These are phyloP conservation scores for Urocyon cinereoargenteus DNA, from an alignment of 2,797 vertebrate species.

Conservation along the genomic window DNA sequence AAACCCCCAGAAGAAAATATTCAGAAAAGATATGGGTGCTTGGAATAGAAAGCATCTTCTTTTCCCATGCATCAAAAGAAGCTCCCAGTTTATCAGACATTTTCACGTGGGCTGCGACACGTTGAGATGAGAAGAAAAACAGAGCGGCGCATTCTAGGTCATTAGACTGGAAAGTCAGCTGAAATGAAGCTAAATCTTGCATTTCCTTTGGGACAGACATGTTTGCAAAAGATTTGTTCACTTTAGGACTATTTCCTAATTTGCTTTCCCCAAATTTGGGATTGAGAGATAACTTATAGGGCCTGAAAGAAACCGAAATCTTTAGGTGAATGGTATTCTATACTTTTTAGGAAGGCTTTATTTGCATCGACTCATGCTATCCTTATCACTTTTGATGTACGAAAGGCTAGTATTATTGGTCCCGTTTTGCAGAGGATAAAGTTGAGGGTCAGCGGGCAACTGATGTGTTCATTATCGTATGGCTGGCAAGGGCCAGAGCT, in stretches of 20 bases:
- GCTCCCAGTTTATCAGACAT: slow-evolving; percentile 76
- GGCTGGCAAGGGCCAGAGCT: neutral
- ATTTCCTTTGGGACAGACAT: slow-evolving; percentile 70
- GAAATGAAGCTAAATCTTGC: slow-evolving; percentile 66
- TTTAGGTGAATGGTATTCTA: neutral
- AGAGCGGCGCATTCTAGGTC: slow-evolving; percentile 72
- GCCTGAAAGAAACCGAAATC: slow-evolving; percentile 5
- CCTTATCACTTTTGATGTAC: neutral
- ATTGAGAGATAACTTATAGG: neutral
- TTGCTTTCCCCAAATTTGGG: slow-evolving; percentile 8
- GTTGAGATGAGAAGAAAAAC: slow-evolving; percentile 67
- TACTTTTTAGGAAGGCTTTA: neutral
- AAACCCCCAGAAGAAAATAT: slow-evolving; percentile 78
- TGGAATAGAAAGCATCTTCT: slow-evolving; percentile 76
- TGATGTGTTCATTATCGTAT: neutral
- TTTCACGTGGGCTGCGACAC: slow-evolving; percentile 60
- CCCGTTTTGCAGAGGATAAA: slow-evolving; percentile 44
- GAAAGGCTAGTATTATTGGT: neutral
- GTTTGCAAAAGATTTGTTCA: slow-evolving; percentile 67
- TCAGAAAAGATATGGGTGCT: slow-evolving; percentile 74
- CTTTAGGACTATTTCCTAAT: slow-evolving; percentile 63
- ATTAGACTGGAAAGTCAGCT: slow-evolving; percentile 75
- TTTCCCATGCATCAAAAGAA: slow-evolving; percentile 75
- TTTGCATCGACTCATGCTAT: neutral
- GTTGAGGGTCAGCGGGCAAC: neutral